Percentiles rank a stretch among this genome's conserved stretches.
Evolutionary conservation across 1,140 invertebrate genomes (phyloP).

Genomic region (Drosophila malerkotliana): DNA sequence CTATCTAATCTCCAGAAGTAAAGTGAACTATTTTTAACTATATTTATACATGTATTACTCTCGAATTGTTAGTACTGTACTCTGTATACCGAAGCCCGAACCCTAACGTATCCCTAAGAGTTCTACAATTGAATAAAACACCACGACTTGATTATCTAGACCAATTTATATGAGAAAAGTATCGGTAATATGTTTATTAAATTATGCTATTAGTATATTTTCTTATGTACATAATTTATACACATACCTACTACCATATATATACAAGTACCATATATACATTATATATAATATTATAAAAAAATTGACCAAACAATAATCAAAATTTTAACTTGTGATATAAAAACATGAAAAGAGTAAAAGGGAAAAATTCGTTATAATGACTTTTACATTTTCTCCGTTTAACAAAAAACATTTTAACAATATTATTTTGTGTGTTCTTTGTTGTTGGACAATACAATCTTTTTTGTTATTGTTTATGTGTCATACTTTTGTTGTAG

Average conservation of each 20-base stretch:
- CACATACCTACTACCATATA: constrained; percentile 37
- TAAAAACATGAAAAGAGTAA: constrained; percentile 55
- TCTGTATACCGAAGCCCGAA: constrained; percentile 43
- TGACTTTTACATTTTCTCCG: constrained; percentile 50
- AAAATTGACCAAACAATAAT: constrained; percentile 83
- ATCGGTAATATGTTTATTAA: constrained; percentile 55
- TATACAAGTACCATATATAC: constrained; percentile 36
- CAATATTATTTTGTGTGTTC: constrained; percentile 31
- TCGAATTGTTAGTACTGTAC: constrained; percentile 56
- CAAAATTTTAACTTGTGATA: constrained; percentile 84
- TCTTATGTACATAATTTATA: constrained; percentile 72
- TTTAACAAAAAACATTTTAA: constrained; percentile 32
- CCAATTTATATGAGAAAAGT: constrained; percentile 69
- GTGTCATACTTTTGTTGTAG: constrained; percentile 67
- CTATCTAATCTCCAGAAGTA: constrained; percentile 63
- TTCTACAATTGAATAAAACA: constrained; percentile 34
- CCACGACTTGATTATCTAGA: constrained; percentile 77
- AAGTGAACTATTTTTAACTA: constrained; percentile 54
- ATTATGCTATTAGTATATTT: constrained; percentile 72
- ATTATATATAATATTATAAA: constrained; percentile 55
- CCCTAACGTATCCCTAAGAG: background rate
- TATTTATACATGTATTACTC: constrained; percentile 35
- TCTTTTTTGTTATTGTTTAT: constrained; percentile 67
- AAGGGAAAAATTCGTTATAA: constrained; percentile 27
- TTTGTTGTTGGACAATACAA: constrained; percentile 32